Percentiles rank a stretch among this genome's conserved stretches.
These are phyloP conservation scores for Scolanthus callimorphus DNA, from an alignment of 92 coral and sea anemone species.

Conservation along the genomic window DNA sequence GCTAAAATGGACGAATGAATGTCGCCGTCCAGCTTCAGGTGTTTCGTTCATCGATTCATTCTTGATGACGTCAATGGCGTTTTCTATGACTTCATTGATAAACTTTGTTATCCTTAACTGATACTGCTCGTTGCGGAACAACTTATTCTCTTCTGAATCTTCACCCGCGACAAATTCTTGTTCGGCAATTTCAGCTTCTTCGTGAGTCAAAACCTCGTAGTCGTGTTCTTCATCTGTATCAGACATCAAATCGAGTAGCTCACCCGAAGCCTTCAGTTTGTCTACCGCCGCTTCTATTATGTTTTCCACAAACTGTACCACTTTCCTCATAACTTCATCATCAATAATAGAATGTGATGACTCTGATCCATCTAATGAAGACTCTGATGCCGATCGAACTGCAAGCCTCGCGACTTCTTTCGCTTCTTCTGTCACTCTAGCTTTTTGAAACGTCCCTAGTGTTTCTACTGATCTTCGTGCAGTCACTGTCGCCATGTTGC, in stretches of 20 bases:
- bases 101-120: constrained; percentile 25
- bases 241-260: background rate
- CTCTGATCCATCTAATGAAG: constrained; percentile 2
- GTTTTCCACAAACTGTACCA: constrained; percentile 49
- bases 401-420: constrained; percentile 17
- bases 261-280: constrained; percentile 20
- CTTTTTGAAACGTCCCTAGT: constrained; percentile 5
- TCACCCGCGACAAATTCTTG: background rate
- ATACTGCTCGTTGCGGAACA: constrained; percentile 4
- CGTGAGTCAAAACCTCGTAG: constrained; percentile 41
- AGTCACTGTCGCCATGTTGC: constrained; percentile 14
- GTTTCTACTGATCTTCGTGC: constrained; percentile 9
- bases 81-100: constrained; percentile 32
- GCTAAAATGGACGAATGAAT: constrained; percentile 66
- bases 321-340: constrained; percentile 10
- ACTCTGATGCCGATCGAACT: constrained; percentile 5
- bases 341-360: background rate
- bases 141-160: background rate
- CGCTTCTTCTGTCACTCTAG: background rate
- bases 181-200: constrained; percentile 35
- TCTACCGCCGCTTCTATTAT: constrained; percentile 49
- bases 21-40: constrained; percentile 15
- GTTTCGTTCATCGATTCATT: background rate
- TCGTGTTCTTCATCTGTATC: constrained; percentile 22
- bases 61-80: constrained; percentile 26